Conservation (phyloP, 2,113 vertebrate genomes). For the Periophthalmus modestus region DNA sequence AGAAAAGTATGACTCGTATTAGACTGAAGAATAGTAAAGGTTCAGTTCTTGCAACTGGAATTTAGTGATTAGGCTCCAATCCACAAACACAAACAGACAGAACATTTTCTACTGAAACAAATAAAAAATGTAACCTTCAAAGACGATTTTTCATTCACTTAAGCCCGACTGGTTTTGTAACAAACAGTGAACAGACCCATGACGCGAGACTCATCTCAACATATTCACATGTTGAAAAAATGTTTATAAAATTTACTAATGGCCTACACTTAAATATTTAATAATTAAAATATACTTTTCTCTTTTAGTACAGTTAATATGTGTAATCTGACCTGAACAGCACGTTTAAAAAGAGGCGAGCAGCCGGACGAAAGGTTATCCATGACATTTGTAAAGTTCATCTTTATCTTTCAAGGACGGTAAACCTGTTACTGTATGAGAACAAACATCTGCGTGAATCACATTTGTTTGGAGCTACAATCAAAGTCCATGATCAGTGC, state of each 20-base stretch:
- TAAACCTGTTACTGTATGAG: not conserved
- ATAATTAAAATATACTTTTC: not conserved
- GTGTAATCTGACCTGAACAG: not conserved
- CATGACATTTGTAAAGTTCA: not conserved
- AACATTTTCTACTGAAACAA: too few relatives aligned
- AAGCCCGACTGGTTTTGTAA: not conserved
- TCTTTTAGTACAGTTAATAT: not conserved
- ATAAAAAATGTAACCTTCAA: not conserved
- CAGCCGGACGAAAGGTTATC: not conserved
- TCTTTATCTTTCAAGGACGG: not conserved
- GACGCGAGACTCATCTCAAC: not conserved
- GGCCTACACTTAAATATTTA: slow-evolving; percentile 11
- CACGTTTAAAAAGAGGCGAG: not conserved
- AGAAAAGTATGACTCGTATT: not conserved
- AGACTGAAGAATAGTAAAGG: not conserved
- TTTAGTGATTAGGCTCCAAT: not conserved
- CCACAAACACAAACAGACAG: not conserved
- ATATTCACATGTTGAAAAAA: not conserved
- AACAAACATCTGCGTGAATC: not conserved
- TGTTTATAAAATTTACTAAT: too few relatives aligned
- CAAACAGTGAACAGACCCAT: not conserved
- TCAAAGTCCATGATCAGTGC: slow-evolving; percentile 29
- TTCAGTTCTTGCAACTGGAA: not conserved
- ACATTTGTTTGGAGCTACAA: slow-evolving; percentile 4
- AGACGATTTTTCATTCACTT: too few relatives aligned